Evolutionary conservation across 1,140 invertebrate species (phyloP), one percentile per base, ranked within the genome.

Genomic region (Cydia amplana): DNA sequence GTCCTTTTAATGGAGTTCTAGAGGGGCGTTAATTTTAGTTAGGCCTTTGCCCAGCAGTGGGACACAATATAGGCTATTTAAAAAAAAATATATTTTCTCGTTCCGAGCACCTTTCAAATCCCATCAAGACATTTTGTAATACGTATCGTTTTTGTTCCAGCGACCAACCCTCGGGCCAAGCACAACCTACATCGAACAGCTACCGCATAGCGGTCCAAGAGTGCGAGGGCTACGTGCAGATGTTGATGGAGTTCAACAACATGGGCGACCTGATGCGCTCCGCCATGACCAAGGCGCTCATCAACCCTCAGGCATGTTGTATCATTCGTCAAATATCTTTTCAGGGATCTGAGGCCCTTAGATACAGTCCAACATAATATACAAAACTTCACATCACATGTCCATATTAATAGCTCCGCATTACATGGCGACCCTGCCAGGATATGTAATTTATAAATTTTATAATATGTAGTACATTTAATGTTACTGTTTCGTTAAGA

Each of bases 181-280:
- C 77, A 84, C 85, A 74, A 82, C 87, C 43, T 84, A 87, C 91
- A 64, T 93, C 94, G 40, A 93, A 94, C 76, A 91, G 89, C 73
- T 94, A 95, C 83, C 94, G 94, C 75, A 93, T 94, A 78, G 95
- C 95, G 16, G 96, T 97, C 74, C 95, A 96, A 83, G 96, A 97
- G 81, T 96, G 97, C 46, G 98, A 98, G 89, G 93, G 94, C 73
- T 98, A 97, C 87, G 94, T 99, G 64, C 96, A 95, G 72, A 97
- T 99, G 95, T 92, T 99, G 20, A 96, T 99, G 88, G 97, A 98
- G 80, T 95, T 99, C 73, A 98, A 98, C 93, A 97, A 97, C 82
- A 97, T 99, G 96, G 98, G 98, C 65, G 97, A 98, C 78, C 95
- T 98, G 67, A 99, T 99, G 98, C 94, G 98, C 80, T 94, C 95